These are phyloP conservation scores for Sinosuthora webbiana DNA, from an alignment of 2,113 vertebrate genomes.

Conservation along the genomic window DNA sequence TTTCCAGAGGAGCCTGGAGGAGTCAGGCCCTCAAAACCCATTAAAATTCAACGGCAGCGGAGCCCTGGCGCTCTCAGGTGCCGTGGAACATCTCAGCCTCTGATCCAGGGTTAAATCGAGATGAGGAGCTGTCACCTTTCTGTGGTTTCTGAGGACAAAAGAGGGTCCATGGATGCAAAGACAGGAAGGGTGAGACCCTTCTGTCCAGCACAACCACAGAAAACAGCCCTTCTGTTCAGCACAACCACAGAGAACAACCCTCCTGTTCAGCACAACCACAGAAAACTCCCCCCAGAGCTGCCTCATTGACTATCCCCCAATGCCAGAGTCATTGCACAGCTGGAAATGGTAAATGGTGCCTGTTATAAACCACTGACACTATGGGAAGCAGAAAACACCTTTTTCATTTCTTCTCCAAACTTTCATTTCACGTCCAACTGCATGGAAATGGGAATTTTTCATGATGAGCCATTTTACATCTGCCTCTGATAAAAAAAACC, in stretches of 20 bases:
- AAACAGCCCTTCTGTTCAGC: not conserved
- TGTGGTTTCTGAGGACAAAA: not conserved
- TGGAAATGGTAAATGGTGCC: not conserved
- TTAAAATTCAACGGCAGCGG: not conserved
- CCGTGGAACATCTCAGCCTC: not conserved
- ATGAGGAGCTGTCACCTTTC: not conserved
- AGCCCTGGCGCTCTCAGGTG: not conserved
- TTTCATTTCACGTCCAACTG: not conserved
- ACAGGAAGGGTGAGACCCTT: not conserved
- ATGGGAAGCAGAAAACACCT: not conserved
- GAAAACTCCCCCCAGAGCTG: not conserved
- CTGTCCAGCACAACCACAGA: not conserved
- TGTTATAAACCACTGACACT: rapidly evolving
- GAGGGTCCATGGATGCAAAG: too few species aligned
- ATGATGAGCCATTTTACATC: not conserved
- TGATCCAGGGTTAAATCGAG: not conserved
- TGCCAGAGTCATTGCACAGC: rapidly evolving
- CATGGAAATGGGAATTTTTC: not conserved
- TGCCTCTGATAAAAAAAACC: not conserved
- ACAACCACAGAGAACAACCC: not conserved
- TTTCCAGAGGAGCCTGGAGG: not conserved
- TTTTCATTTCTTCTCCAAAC: not conserved
- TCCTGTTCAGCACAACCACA: not conserved
- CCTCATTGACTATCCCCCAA: not conserved
- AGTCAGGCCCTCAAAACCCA: not conserved